phyloP scores from a whole-genome alignment of 2,113 vertebrate species.

The Bubo blakistoni region DNA sequence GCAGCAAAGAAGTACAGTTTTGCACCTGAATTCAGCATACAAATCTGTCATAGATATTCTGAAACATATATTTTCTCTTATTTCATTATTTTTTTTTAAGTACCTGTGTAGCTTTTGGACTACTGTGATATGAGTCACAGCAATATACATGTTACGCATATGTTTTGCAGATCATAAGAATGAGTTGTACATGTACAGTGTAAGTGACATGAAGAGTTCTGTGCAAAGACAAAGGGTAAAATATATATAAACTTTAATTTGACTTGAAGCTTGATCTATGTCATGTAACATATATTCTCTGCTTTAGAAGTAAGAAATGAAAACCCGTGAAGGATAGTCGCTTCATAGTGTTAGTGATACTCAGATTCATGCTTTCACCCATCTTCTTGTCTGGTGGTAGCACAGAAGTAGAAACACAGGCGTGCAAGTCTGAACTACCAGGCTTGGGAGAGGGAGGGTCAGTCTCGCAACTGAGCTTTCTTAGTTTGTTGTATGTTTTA shows the following conservation, averaged over 20 bases:
- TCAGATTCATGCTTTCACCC: background rate
- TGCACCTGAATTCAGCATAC: background rate
- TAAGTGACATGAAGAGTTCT: background rate
- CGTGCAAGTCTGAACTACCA: accelerated
- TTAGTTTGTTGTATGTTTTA: background rate
- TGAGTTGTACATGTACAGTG: accelerated
- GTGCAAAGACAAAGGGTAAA: background rate
- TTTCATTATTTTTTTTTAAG: background rate
- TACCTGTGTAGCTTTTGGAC: background rate
- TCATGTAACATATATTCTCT: background rate
- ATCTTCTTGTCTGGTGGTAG: background rate
- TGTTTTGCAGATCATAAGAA: background rate
- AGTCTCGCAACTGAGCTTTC: background rate
- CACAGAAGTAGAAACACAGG: background rate
- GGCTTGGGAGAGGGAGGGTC: background rate
- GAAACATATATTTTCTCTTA: background rate
- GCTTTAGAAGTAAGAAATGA: background rate
- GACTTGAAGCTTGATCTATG: background rate
- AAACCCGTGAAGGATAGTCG: background rate
- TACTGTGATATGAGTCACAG: background rate
- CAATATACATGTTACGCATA: background rate
- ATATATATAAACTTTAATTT: background rate
- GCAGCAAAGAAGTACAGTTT: background rate
- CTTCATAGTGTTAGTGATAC: background rate
- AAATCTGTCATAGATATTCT: background rate